Evolutionary conservation across 2,888 invertebrate genomes (phyloP).

Genomic region (Philereme vetulata): DNA sequence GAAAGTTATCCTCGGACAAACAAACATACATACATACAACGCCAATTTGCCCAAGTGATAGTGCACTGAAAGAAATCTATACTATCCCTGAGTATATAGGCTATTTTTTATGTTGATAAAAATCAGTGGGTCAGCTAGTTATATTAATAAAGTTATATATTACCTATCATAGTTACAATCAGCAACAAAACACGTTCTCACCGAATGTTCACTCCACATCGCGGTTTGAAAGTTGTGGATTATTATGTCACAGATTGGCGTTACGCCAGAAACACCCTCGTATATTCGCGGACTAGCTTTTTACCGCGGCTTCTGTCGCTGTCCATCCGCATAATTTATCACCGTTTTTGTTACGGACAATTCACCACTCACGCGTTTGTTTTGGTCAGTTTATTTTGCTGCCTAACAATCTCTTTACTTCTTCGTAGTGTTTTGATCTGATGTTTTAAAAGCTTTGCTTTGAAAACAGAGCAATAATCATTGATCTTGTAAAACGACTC

Average conservation of each 20-base stretch:
- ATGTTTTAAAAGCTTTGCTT: too few species aligned
- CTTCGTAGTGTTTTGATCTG: too few species aligned
- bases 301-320: slow-evolving; percentile 23
- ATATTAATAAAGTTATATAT: too few species aligned
- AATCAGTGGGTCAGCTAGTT: too few species aligned
- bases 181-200: background rate
- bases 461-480: too few species aligned
- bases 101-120: too few species aligned
- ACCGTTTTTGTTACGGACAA: slow-evolving; percentile 14
- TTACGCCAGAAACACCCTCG: slow-evolving; percentile 28
- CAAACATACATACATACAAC: too few species aligned
- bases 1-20: too few species aligned
- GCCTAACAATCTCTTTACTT: background rate
- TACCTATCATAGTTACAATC: background rate
- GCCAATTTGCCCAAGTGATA: too few species aligned
- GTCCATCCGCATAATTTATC: slow-evolving; percentile 21
- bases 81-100: too few species aligned
- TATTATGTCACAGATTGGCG: slow-evolving; percentile 30
- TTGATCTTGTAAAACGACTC: too few species aligned
- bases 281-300: slow-evolving; percentile 25
- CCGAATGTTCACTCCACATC: slow-evolving; percentile 20
- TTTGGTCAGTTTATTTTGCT: slow-evolving; percentile 8
- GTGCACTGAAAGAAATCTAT: too few species aligned
- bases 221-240: slow-evolving; percentile 29
- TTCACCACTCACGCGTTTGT: background rate